Base-by-base conservation (phyloP, 2,113 vertebrate genomes). In the Anoplopoma fimbria region DNA sequence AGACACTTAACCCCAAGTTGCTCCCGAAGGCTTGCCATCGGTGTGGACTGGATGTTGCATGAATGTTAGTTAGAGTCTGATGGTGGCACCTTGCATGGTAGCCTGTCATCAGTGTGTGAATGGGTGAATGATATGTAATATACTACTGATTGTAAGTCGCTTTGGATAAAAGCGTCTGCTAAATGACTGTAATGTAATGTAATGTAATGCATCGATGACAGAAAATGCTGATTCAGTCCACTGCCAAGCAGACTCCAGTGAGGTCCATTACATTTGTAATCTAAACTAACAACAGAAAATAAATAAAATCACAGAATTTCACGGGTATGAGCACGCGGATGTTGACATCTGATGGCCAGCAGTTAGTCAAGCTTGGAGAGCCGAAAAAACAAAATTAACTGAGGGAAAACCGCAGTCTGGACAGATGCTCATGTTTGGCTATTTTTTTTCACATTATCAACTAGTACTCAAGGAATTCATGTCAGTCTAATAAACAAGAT, bases 401-500 rank as follows among this genome's bases (percentile, higher is more conserved):
- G 19, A 84, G 58, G 63, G 78, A 51, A 81, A 91, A 87, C 78
- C 58, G 7, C 79, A 75, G 80, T 83, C 79, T 84, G 77, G 87
- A 83, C 33, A 1, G 57, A 75, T 38, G 45, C 40, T 77, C 15
- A 6, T 27, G 31, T 69, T 69, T 21, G 55, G 72, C n/a, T 29
- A 64, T n/a, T 25, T 36, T 62, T 38, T 31, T 40, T 57, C 45
- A 49, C 1, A 7, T 6, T 49, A 10, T n/a, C 25, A 60, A 17
- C 57, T 60, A 1, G 57, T 7, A 19, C 57, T 60, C 57, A 17
- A 14, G 15, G 57, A 29, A 57, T 1, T 51, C 49, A 51, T n/a
- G 49, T 51, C 49, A 9, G 49, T 53, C 21, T 29, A 49, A 75
- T 2, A 63, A 75, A 71, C 21, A 17, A 34, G 33, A 69, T 34